phyloP scores from a whole-genome alignment of 1,140 invertebrate species.

The Megalonaias nervosa region DNA sequence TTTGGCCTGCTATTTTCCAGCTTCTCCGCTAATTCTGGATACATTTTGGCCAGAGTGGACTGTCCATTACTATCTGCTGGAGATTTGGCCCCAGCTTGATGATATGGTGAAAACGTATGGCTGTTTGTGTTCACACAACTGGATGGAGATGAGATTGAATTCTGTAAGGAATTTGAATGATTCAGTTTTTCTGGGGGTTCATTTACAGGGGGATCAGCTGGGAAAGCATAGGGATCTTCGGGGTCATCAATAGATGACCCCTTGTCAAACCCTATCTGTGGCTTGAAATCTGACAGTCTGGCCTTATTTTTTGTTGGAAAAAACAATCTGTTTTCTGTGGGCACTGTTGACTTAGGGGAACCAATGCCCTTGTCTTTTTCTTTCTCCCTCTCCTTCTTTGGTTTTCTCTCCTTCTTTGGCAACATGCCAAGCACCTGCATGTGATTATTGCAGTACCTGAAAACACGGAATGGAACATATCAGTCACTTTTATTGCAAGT shows the following conservation, averaged over 20 bases:
- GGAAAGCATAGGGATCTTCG: conserved; percentile 77
- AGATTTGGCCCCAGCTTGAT: conserved; percentile 24
- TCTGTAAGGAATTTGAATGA: too few species aligned
- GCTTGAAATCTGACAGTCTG: conserved; percentile 72
- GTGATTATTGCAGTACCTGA: conserved; percentile 75
- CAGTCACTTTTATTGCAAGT: too few species aligned
- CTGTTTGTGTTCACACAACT: too few species aligned
- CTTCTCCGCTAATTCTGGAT: conserved; percentile 69
- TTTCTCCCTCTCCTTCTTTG: conserved; percentile 73
- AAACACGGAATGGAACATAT: conserved; percentile 32
- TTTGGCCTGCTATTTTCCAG: conserved; percentile 65
- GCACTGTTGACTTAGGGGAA: neutral
- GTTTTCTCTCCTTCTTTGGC: conserved; percentile 74
- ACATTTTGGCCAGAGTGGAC: conserved; percentile 65
- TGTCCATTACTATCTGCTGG: conserved; percentile 36
- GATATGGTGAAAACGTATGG: too few species aligned
- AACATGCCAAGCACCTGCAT: conserved; percentile 75
- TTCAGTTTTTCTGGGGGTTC: conserved; percentile 6
- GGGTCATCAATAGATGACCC: conserved; percentile 53
- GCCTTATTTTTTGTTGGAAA: conserved; percentile 23
- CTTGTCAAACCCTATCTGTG: conserved; percentile 60
- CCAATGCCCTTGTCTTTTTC: conserved; percentile 9
- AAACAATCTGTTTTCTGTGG: conserved; percentile 20
- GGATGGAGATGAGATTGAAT: too few species aligned
- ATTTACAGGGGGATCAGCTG: conserved; percentile 57